Percentiles rank a stretch among this genome's conserved stretches.
These are phyloP conservation scores for Picus viridis DNA, from an alignment of 2,797 vertebrate genomes.

Conservation along the genomic window DNA sequence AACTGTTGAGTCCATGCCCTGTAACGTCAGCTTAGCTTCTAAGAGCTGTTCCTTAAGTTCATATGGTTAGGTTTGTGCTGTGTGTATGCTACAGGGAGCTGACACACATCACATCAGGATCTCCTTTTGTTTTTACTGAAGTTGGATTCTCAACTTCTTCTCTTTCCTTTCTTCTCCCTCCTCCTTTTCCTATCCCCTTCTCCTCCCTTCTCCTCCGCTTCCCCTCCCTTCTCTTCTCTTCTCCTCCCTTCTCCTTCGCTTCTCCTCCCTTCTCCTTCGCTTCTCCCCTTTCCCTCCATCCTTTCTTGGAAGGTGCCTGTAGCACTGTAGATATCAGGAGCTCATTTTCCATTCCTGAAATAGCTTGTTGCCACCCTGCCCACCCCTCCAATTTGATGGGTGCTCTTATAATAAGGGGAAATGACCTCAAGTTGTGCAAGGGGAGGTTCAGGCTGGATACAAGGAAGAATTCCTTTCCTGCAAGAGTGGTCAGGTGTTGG, in stretches of 20 bases:
- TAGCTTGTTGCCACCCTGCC: not conserved
- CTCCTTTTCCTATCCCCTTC: too few relatives aligned
- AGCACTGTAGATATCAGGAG: constrained; percentile 13
- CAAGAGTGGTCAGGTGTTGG: too few relatives aligned
- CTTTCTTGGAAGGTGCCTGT: not conserved
- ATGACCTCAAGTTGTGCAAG: too few relatives aligned
- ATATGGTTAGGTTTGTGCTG: not conserved
- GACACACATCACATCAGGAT: not conserved
- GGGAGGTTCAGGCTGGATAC: too few relatives aligned
- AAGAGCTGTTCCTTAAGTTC: not conserved
- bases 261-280: too few relatives aligned
- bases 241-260: too few relatives aligned
- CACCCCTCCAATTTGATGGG: not conserved
- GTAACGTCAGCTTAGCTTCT: not conserved
- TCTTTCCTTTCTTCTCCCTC: not conserved
- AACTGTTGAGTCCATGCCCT: not conserved
- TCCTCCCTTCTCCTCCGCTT: too few relatives aligned
- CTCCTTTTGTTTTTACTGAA: not conserved
- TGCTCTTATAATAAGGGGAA: constrained; percentile 55
- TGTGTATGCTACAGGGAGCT: not conserved
- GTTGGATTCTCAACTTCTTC: not conserved
- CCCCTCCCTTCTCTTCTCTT: too few relatives aligned
- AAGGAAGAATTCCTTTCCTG: too few relatives aligned
- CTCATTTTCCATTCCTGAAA: constrained; percentile 61
- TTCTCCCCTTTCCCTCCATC: too few relatives aligned